phyloP scores from a whole-genome alignment of 2,113 vertebrate genomes.

The Daboia siamensis region DNA sequence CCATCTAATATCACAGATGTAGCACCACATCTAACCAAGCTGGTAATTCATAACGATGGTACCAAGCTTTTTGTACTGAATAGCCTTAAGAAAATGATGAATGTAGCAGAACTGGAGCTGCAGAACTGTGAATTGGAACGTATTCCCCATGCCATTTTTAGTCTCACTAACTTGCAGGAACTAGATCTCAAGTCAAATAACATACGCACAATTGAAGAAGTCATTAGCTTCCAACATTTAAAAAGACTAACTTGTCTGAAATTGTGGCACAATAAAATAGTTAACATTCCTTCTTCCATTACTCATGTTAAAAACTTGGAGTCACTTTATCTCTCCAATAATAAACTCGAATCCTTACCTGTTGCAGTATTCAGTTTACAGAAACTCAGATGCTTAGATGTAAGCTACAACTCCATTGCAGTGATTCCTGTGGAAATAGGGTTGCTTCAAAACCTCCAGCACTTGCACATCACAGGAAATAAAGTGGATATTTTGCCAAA shows the following conservation, averaged over 20 bases:
- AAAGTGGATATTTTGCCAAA: constrained; percentile 91
- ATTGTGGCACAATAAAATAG: constrained; percentile 98
- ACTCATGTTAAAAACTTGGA: constrained; percentile 94
- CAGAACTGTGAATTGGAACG: constrained; percentile 96
- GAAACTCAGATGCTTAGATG: constrained; percentile 91
- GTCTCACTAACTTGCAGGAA: constrained; percentile 93
- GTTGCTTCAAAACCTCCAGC: constrained; percentile 91
- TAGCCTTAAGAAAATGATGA: constrained; percentile 98
- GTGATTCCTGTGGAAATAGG: constrained; percentile 86
- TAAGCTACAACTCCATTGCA: constrained; percentile 88
- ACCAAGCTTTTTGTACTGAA: constrained; percentile 95
- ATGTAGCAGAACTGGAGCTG: constrained; percentile 90
- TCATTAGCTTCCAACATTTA: constrained; percentile 98
- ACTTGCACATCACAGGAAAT: constrained; percentile 91
- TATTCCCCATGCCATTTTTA: constrained; percentile 97
- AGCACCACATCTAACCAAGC: constrained; percentile 88
- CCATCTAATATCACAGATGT: constrained; percentile 97
- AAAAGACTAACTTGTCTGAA: constrained; percentile 95
- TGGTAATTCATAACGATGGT: constrained; percentile 96
- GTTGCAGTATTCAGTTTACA: constrained; percentile 87
- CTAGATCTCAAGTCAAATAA: constrained; percentile 96
- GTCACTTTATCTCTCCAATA: constrained; percentile 92
- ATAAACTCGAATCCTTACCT: constrained; percentile 93
- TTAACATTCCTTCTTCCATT: constrained; percentile 90
- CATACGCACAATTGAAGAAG: constrained; percentile 96